Conservation (phyloP, 2,888 invertebrate genomes). For the Hecatera dysodea region DNA sequence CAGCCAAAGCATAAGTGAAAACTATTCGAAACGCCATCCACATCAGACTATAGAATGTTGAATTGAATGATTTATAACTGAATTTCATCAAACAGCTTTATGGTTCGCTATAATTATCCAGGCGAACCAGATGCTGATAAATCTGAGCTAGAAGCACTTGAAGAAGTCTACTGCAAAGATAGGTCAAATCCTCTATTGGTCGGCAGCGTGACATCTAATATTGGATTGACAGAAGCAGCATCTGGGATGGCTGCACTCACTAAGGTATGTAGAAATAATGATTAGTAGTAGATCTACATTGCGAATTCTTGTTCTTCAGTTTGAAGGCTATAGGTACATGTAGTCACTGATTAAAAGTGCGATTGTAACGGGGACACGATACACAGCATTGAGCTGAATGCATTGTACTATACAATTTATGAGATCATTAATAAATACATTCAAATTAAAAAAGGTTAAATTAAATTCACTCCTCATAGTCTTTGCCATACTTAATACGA, state of each 20-base stretch:
- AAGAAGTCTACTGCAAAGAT: constrained; percentile 88
- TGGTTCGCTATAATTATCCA: constrained; percentile 26
- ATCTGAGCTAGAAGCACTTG: constrained; percentile 91
- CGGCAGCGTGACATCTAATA: constrained; percentile 81
- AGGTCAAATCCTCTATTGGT: constrained; percentile 91
- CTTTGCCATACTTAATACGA: too few relatives aligned
- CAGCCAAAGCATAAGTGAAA: too few relatives aligned
- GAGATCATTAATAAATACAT: too few relatives aligned
- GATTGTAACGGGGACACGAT: too few relatives aligned
- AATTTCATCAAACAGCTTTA: background rate
- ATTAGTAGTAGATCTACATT: background rate
- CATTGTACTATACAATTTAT: background rate
- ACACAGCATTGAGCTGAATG: too few relatives aligned
- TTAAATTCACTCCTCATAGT: background rate
- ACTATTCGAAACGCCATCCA: too few relatives aligned
- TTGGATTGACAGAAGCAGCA: constrained; percentile 77
- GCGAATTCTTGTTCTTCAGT: background rate
- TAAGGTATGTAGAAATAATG: constrained; percentile 80
- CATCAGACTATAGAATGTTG: too few relatives aligned
- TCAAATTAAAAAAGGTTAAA: background rate
- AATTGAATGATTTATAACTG: background rate
- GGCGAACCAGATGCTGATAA: constrained; percentile 91
- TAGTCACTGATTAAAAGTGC: too few relatives aligned
- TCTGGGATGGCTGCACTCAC: constrained; percentile 89
- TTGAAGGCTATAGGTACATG: too few relatives aligned